These are phyloP conservation scores for Crossaster papposus DNA, from an alignment of 53 echinoderm and acorn worm species.

Conservation along the genomic window DNA sequence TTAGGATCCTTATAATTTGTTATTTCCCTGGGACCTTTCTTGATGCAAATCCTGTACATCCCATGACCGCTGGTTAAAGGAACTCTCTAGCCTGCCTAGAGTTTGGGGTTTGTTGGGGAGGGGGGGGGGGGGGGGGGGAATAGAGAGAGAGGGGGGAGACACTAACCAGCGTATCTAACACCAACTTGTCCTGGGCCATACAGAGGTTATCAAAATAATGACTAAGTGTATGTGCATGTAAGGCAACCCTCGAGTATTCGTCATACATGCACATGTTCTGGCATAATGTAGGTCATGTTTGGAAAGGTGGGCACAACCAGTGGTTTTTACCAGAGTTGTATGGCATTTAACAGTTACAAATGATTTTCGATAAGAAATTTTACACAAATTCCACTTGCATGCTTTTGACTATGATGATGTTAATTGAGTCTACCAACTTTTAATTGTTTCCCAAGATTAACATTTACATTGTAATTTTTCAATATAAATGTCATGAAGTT, in stretches of 20 bases:
- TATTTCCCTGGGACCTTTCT: slow-evolving; percentile 57
- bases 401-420: not conserved
- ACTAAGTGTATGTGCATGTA: slow-evolving; percentile 20
- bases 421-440: not conserved
- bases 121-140: not conserved
- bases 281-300: not conserved
- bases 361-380: not conserved
- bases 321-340: not conserved
- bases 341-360: no score
- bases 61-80: slow-evolving; percentile 44
- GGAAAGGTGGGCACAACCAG: not conserved
- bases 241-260: slow-evolving; percentile 24
- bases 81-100: not conserved
- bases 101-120: not conserved
- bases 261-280: not conserved
- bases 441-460: not conserved
- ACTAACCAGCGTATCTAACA: no score
- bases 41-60: slow-evolving; percentile 58
- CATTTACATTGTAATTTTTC: no score
- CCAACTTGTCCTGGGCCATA: slow-evolving; percentile 2
- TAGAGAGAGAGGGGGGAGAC: not conserved
- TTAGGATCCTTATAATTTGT: slow-evolving; percentile 47
- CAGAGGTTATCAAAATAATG: slow-evolving; percentile 16
- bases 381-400: not conserved
- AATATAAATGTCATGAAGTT: no score